A percentile compares a stretch with the other conserved stretches of the same genome.
Evolutionary conservation across 1,140 invertebrate genomes (phyloP).

Genomic region (Drosophila malerkotliana): DNA sequence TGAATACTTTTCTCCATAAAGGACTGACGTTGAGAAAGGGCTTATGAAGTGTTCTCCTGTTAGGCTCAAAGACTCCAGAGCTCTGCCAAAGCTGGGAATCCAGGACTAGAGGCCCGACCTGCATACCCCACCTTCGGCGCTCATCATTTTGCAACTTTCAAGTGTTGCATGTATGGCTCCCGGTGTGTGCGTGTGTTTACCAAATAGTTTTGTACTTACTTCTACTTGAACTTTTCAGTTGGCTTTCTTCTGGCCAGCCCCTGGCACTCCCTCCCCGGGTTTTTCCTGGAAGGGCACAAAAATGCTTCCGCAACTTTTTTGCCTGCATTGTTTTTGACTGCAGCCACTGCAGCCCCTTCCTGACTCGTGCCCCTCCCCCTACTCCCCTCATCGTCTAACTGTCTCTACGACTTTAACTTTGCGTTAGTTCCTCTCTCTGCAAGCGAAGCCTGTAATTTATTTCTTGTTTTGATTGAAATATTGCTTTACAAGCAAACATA

Average conservation of each 20-base stretch:
- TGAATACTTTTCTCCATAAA: neutral
- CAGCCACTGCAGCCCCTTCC: constrained; percentile 21
- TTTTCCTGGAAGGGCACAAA: constrained; percentile 41
- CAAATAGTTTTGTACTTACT: constrained; percentile 81
- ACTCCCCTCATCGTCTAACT: constrained; percentile 3
- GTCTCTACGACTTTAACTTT: constrained; percentile 58
- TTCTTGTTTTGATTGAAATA: constrained; percentile 83
- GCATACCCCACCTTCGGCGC: constrained; percentile 61
- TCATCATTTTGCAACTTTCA: constrained; percentile 77
- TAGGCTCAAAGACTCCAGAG: constrained; percentile 47
- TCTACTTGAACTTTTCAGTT: constrained; percentile 75
- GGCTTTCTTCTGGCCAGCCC: constrained; percentile 49
- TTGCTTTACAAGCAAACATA: constrained; percentile 81
- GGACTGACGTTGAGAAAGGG: constrained; percentile 68
- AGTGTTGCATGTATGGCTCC: constrained; percentile 55
- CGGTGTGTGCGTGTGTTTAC: constrained; percentile 51
- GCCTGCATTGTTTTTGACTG: constrained; percentile 81
- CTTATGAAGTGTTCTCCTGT: constrained; percentile 65
- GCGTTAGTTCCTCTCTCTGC: constrained; percentile 58
- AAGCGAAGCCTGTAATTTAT: constrained; percentile 80
- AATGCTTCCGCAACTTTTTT: constrained; percentile 71
- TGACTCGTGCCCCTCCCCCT: neutral
- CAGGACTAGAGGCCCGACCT: constrained; percentile 28
- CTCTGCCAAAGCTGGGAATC: constrained; percentile 32
- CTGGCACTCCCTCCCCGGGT: neutral